These are phyloP conservation scores for Pseudachorutes palmiensis DNA, from an alignment of 1,140 invertebrate genomes.

Conservation along the genomic window DNA sequence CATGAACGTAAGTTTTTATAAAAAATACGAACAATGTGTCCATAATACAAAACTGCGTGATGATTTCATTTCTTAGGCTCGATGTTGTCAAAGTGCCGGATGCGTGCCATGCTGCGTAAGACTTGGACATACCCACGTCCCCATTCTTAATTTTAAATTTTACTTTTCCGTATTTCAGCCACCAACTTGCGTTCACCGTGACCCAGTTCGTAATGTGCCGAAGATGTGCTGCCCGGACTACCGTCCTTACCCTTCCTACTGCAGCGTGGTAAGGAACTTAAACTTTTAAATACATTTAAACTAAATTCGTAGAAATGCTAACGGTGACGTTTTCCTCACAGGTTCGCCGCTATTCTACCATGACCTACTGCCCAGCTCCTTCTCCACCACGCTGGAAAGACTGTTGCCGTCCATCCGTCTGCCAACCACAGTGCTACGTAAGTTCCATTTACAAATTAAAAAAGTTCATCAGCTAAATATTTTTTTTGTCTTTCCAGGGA, in stretches of 20 bases:
- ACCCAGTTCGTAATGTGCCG: neutral
- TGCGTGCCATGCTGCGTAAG: slow-evolving; percentile 5
- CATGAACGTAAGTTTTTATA: neutral
- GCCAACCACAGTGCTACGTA: neutral
- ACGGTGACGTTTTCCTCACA: neutral
- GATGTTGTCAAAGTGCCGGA: neutral
- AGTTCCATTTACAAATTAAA: neutral
- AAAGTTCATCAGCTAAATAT: neutral
- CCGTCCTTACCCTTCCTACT: slow-evolving; percentile 6
- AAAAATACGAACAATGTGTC: neutral
- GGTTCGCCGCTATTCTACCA: slow-evolving; percentile 1
- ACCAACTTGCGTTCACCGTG: neutral
- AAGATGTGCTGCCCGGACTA: slow-evolving; percentile 7
- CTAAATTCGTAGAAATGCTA: neutral
- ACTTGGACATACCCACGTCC: neutral
- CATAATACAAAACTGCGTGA: too few species aligned
- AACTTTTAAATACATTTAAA: neutral
- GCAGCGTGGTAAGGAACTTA: neutral
- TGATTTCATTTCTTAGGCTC: neutral
- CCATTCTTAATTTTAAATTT: neutral
- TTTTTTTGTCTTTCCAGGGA: neutral
- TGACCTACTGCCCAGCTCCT: slow-evolving; percentile 2
- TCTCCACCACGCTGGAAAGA: slow-evolving; percentile 1
- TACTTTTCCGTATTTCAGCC: neutral
- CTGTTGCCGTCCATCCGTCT: neutral